phyloP scores from a whole-genome alignment of 1,140 invertebrate genomes.

The Physella acuta region DNA sequence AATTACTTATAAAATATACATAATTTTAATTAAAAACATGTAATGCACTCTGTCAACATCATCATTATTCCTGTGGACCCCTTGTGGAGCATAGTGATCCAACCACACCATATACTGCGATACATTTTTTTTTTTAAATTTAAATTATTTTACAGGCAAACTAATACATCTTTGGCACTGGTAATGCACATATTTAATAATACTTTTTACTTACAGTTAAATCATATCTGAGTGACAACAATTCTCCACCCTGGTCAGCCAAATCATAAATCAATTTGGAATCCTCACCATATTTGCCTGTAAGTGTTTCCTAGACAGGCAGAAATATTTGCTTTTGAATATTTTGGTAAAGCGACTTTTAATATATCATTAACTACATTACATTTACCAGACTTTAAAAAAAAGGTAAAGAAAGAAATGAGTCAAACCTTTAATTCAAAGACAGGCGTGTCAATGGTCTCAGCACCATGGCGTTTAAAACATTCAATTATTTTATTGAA shows the following conservation, averaged over 20 bases:
- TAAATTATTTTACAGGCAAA: no score
- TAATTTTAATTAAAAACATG: no score
- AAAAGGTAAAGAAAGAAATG: background rate
- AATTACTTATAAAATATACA: no score
- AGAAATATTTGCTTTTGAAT: background rate
- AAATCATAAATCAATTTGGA: slow-evolving; percentile 98
- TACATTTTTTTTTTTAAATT: no score
- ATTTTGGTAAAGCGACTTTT: background rate
- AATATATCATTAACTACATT: background rate
- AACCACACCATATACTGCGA: no score
- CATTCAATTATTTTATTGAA: slow-evolving; percentile 84
- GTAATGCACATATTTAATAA: no score
- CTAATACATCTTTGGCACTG: no score
- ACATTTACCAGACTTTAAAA: background rate
- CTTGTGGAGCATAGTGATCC: no score
- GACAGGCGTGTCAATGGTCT: slow-evolving; percentile 97
- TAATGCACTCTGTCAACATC: no score
- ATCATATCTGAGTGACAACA: slow-evolving; percentile 65
- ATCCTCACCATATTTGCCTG: slow-evolving; percentile 99
- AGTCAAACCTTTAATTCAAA: slow-evolving; percentile 89
- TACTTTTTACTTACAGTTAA: slow-evolving; percentile 64
- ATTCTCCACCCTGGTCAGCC: slow-evolving; percentile 97
- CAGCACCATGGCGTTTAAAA: slow-evolving; percentile 97
- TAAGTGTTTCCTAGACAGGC: slow-evolving; percentile 82
- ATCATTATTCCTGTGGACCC: no score